These are phyloP conservation scores for Poecile montanus DNA, from an alignment of 2,797 vertebrate genomes.

Conservation along the genomic window DNA sequence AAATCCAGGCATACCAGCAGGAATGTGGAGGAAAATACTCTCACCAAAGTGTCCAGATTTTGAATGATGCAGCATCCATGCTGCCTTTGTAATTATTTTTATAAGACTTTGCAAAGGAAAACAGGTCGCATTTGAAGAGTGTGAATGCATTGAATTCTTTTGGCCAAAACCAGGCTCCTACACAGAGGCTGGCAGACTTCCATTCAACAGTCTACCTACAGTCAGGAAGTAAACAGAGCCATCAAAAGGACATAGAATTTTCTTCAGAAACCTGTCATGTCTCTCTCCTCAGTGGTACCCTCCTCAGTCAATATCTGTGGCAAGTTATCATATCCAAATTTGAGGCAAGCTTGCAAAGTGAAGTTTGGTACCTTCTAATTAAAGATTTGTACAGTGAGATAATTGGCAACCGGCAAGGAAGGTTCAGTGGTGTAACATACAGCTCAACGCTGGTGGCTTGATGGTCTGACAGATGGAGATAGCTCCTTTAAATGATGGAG, in stretches of 20 bases:
- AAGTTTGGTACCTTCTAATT: conserved; percentile 11
- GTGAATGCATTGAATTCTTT: background rate
- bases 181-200: background rate
- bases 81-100: background rate
- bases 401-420: background rate
- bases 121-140: background rate
- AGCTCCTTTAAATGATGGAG: background rate
- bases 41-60: background rate
- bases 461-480: background rate
- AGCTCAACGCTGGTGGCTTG: background rate
- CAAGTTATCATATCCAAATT: background rate
- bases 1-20: background rate
- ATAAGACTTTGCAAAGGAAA: background rate
- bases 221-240: background rate
- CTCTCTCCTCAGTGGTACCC: background rate
- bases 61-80: background rate
- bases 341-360: background rate
- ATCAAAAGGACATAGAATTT: background rate
- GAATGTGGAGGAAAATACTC: background rate
- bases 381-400: background rate
- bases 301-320: conserved; percentile 8
- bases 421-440: background rate
- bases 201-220: background rate
- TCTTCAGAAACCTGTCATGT: background rate
- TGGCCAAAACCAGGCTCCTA: background rate